These are phyloP conservation scores for Epinephelus lanceolatus DNA, from an alignment of 2,113 vertebrate species.

Conservation along the genomic window DNA sequence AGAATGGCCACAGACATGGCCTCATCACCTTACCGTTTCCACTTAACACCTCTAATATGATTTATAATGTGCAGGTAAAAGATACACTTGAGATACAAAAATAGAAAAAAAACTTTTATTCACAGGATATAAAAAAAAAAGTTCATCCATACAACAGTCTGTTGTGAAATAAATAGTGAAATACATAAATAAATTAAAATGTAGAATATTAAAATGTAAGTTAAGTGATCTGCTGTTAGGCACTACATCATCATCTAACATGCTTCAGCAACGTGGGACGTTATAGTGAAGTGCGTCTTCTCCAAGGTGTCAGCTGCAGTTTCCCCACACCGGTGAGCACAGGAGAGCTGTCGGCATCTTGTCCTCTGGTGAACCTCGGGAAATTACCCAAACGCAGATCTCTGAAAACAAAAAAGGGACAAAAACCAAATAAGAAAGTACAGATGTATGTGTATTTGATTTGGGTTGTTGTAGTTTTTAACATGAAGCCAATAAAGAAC, in stretches of 20 bases:
- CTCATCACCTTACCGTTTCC: background rate
- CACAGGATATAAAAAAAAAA: background rate
- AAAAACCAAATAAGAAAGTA: background rate
- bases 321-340: constrained; percentile 43
- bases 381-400: constrained; percentile 17
- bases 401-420: constrained; percentile 12
- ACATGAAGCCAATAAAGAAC: background rate
- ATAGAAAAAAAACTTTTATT: constrained; percentile 26
- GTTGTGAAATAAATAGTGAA: constrained; percentile 16
- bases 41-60: background rate
- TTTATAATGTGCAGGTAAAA: background rate
- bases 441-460: background rate
- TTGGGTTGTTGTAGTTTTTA: background rate
- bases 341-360: background rate
- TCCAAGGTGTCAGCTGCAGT: constrained; percentile 59
- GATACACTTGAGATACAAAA: background rate
- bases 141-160: background rate
- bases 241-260: background rate
- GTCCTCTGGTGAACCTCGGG: background rate
- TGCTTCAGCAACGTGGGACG: background rate
- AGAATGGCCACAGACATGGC: background rate
- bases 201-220: background rate
- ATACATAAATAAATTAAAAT: constrained; percentile 11
- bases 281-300: constrained; percentile 47
- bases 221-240: background rate